Conservation (phyloP, 2,113 vertebrate species). For the Bungarus multicinctus region DNA sequence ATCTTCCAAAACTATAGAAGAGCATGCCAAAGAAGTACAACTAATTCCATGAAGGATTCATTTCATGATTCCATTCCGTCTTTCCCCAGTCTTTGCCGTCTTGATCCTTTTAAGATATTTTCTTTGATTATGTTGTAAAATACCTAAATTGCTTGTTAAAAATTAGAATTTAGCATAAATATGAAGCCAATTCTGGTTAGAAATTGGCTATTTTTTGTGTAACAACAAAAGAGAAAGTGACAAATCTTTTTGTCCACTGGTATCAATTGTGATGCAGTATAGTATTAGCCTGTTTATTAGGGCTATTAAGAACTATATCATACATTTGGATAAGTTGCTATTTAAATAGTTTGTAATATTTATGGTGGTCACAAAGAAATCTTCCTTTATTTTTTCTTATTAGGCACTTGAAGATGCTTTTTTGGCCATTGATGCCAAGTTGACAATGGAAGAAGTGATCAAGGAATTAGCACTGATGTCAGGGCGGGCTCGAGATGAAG, state of each 20-base stretch:
- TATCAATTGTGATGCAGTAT: not conserved
- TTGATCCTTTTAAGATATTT: not conserved
- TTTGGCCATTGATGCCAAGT: conserved; percentile 88
- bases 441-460: conserved; percentile 93
- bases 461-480: conserved; percentile 94
- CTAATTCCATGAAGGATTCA: not conserved
- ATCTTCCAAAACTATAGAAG: not conserved
- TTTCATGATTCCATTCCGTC: not conserved
- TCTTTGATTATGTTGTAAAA: no score
- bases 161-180: not conserved
- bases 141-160: not conserved
- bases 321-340: no score
- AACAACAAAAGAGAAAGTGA: not conserved
- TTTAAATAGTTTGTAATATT: no score
- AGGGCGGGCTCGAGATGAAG: conserved; percentile 85
- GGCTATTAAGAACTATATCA: not conserved
- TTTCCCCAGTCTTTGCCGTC: not conserved
- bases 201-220: not conserved
- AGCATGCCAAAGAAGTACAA: not conserved
- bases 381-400: not conserved
- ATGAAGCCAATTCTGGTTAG: not conserved
- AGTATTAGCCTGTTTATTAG: not conserved
- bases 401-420: conserved; percentile 97
- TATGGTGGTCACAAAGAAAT: not conserved
- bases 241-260: not conserved